Evolutionary conservation across 30 jellyfish, hydroid and myxozoan species (phyloP).

Genomic region (Aurelia coerulea): DNA sequence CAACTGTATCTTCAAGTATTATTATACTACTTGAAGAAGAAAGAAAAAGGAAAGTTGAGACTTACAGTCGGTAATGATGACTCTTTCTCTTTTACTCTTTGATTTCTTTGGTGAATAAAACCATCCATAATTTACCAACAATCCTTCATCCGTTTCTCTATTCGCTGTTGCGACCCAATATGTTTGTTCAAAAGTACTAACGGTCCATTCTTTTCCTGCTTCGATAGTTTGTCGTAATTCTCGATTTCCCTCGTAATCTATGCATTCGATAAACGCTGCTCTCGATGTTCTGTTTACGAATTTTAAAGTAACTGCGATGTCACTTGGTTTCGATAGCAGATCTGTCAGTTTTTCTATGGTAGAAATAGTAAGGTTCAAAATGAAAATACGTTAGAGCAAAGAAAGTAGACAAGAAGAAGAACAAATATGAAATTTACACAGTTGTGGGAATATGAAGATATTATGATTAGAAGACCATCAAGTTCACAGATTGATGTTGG

Average conservation of each 20-base stretch:
- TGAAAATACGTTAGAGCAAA: not conserved
- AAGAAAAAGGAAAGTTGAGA: not conserved
- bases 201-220: slow-evolving; percentile 88
- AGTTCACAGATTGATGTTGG: no score
- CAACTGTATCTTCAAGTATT: no score
- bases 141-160: slow-evolving; percentile 93
- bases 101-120: slow-evolving; percentile 89
- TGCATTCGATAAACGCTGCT: slow-evolving; percentile 78
- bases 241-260: slow-evolving; percentile 70
- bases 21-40: no score
- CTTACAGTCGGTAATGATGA: slow-evolving; percentile 90
- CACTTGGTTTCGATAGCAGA: slow-evolving; percentile 69
- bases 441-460: no score
- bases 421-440: no score
- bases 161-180: slow-evolving; percentile 90
- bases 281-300: slow-evolving; percentile 86
- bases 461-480: no score
- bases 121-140: slow-evolving; percentile 93
- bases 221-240: slow-evolving; percentile 73
- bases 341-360: slow-evolving; percentile 85
- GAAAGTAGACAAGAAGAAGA: no score
- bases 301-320: slow-evolving; percentile 71
- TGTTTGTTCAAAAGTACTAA: slow-evolving; percentile 77
- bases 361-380: not conserved
- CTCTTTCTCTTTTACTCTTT: slow-evolving; percentile 83